These are phyloP conservation scores for Caenorhabditis latens DNA, from an alignment of 1,140 invertebrate genomes.

Conservation along the genomic window DNA sequence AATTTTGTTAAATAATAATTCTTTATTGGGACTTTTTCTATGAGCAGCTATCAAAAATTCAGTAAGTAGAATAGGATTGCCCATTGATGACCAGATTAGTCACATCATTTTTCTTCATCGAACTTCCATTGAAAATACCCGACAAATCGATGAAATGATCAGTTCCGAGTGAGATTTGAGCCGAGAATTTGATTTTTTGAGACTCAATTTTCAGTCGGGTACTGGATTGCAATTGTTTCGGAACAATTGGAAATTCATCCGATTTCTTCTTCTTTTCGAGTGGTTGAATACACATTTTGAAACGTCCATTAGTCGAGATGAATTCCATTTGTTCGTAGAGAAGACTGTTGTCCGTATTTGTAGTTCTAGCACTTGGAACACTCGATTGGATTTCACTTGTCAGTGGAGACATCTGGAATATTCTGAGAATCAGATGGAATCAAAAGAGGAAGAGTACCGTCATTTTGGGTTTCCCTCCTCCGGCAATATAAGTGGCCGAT, in stretches of 20 bases:
- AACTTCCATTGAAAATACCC: slow-evolving; percentile 27
- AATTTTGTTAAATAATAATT: too few species aligned
- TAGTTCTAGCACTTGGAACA: not conserved
- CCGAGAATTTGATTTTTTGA: not conserved
- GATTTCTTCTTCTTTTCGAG: not conserved
- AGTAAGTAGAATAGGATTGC: slow-evolving; percentile 5
- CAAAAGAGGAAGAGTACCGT: not conserved
- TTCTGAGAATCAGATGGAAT: not conserved
- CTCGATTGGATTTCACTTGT: not conserved
- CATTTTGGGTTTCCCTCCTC: not conserved
- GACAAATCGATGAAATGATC: not conserved
- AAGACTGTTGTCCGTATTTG: not conserved
- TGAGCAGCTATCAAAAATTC: too few species aligned
- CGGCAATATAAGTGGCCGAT: not conserved
- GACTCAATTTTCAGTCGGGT: not conserved
- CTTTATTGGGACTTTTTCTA: too few species aligned
- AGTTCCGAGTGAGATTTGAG: not conserved
- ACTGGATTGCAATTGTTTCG: slow-evolving; percentile 35
- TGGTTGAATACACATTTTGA: not conserved
- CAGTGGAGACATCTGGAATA: slow-evolving; percentile 4
- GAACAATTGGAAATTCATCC: slow-evolving; percentile 7
- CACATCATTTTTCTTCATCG: slow-evolving; percentile 25
- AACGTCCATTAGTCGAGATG: not conserved
- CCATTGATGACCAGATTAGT: slow-evolving; percentile 15
- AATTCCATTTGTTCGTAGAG: not conserved